Evolutionary conservation across 2,797 vertebrate species (phyloP).

Genomic region (Limnodromus scolopaceus): DNA sequence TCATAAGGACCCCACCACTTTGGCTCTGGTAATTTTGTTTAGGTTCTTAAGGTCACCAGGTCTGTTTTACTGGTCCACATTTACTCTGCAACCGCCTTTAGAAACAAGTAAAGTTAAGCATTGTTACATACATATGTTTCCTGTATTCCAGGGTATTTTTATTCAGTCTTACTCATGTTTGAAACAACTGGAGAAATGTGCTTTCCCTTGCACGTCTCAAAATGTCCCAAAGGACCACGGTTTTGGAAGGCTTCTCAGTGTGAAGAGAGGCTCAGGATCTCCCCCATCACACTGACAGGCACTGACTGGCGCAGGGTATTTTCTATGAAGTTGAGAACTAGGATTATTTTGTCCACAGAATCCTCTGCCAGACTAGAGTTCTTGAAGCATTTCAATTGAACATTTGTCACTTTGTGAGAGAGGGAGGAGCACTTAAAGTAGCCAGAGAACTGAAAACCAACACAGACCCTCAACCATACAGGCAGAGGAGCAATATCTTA

Average conservation of each 20-base stretch:
- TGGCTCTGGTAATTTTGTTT: neutral
- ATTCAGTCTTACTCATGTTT: neutral
- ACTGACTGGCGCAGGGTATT: neutral
- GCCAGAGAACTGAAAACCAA: neutral
- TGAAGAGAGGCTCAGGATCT: neutral
- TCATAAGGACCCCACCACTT: accelerated
- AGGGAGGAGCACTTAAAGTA: neutral
- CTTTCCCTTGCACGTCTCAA: neutral
- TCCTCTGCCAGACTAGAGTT: neutral
- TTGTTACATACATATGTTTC: accelerated
- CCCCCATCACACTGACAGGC: neutral
- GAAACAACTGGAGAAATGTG: neutral
- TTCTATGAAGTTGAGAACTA: neutral
- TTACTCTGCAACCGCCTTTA: neutral
- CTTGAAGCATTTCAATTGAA: neutral
- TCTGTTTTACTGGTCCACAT: neutral
- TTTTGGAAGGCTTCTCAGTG: neutral
- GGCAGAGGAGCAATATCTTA: neutral
- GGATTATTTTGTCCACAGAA: neutral
- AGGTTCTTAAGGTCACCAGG: neutral
- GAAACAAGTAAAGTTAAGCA: neutral
- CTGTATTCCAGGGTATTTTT: neutral
- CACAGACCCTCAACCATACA: neutral
- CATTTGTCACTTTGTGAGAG: neutral
- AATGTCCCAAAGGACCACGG: neutral